Evolutionary conservation across 2,113 vertebrate species (phyloP).

Genomic region (Ivindomyrus marchei): DNA sequence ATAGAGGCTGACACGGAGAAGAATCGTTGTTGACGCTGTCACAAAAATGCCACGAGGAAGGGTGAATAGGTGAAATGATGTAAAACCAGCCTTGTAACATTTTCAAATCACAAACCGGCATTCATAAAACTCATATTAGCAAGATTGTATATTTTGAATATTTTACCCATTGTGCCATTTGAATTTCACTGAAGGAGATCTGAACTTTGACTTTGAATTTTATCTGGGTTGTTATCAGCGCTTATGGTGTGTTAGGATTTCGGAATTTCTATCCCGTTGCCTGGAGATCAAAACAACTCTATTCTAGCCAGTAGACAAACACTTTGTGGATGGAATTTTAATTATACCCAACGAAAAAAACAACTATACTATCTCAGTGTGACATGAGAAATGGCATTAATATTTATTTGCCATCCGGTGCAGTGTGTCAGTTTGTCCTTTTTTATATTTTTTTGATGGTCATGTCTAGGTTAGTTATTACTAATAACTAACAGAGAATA

Average conservation of each 20-base stretch:
- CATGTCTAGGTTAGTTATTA: background rate
- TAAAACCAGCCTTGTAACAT: background rate
- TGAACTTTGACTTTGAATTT: background rate
- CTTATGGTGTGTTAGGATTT: background rate
- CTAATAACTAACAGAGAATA: background rate
- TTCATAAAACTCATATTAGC: background rate
- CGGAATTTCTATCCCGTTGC: background rate
- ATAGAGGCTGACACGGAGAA: background rate
- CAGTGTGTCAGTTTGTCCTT: background rate
- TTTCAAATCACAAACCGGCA: background rate
- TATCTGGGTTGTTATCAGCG: background rate
- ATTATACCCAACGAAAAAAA: background rate
- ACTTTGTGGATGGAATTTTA: background rate
- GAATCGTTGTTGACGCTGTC: background rate
- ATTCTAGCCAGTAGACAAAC: background rate
- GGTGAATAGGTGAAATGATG: background rate
- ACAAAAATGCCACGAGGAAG: background rate
- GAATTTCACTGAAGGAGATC: background rate
- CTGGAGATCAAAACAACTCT: slow-evolving; percentile 10
- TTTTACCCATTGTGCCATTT: background rate
- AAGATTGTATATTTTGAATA: background rate
- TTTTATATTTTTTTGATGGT: slow-evolving; percentile 3
- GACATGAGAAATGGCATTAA: background rate
- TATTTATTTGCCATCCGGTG: background rate
- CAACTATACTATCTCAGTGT: background rate